These are phyloP conservation scores for Halcyon leucocephala DNA, from an alignment of 2,797 vertebrate species.

Conservation along the genomic window DNA sequence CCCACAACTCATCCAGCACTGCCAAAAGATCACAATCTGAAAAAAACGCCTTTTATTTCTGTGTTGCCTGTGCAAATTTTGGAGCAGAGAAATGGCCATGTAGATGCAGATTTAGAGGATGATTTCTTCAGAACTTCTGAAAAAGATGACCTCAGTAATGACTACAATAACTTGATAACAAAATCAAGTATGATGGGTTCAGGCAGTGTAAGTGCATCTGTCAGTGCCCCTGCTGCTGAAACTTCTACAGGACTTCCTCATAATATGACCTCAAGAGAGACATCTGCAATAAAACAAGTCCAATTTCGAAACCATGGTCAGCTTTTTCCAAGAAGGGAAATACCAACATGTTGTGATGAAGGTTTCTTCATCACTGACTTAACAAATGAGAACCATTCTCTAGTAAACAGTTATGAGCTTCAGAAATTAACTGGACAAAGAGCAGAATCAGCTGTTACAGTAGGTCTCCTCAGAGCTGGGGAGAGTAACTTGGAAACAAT, in stretches of 20 bases:
- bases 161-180: not conserved
- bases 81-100: constrained; percentile 29
- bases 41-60: not conserved
- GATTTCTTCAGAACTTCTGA: constrained; percentile 41
- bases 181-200: constrained; percentile 36
- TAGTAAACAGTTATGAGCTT: not conserved
- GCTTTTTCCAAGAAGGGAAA: constrained; percentile 8
- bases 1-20: not conserved
- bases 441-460: not conserved
- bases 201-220: not conserved
- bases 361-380: constrained; percentile 51
- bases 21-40: not conserved
- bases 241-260: not conserved
- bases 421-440: not conserved
- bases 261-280: not conserved
- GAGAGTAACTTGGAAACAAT: not conserved
- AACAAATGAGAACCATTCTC: not conserved
- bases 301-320: not conserved
- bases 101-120: constrained; percentile 12
- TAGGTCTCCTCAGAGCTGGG: not conserved
- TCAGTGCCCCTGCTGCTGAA: not conserved
- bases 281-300: not conserved
- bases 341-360: not conserved
- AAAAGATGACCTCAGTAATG: constrained; percentile 20
- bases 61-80: not conserved